Evolutionary conservation across 2,113 vertebrate genomes (phyloP).

Genomic region (Crotalus viridis): DNA sequence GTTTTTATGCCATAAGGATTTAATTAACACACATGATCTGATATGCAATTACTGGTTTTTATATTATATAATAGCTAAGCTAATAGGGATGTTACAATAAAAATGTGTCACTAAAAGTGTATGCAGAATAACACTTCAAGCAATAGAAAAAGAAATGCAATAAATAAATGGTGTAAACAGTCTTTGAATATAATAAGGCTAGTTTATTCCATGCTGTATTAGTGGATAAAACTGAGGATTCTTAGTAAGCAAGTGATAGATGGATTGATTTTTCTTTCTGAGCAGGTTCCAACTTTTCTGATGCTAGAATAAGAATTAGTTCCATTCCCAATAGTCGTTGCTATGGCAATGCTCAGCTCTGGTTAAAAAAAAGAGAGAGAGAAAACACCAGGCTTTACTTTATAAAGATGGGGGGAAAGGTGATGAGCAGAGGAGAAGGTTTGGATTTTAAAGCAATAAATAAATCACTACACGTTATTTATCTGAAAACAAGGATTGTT

Average conservation of each 20-base stretch:
- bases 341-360: constrained; percentile 17
- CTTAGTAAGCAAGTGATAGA: background rate
- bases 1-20: no score
- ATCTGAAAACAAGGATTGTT: constrained; percentile 3
- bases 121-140: background rate
- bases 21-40: background rate
- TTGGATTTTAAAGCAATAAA: background rate
- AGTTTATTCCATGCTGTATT: background rate
- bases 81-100: background rate
- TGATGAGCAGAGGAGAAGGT: background rate
- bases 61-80: background rate
- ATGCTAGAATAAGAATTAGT: constrained; percentile 1
- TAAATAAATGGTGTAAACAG: background rate
- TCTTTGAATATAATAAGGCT: background rate
- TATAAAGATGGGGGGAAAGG: constrained; percentile 7
- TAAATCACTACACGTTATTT: background rate
- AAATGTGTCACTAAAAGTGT: background rate
- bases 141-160: background rate
- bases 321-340: constrained; percentile 28
- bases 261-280: constrained; percentile 9
- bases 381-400: background rate
- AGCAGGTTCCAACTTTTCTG: background rate
- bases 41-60: background rate
- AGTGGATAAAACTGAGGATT: background rate
- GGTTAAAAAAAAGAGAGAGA: background rate